A percentile compares a stretch with the other conserved stretches of the same genome.
These are phyloP conservation scores for Elysia chlorotica DNA, from an alignment of 1,140 invertebrate species.

Conservation along the genomic window DNA sequence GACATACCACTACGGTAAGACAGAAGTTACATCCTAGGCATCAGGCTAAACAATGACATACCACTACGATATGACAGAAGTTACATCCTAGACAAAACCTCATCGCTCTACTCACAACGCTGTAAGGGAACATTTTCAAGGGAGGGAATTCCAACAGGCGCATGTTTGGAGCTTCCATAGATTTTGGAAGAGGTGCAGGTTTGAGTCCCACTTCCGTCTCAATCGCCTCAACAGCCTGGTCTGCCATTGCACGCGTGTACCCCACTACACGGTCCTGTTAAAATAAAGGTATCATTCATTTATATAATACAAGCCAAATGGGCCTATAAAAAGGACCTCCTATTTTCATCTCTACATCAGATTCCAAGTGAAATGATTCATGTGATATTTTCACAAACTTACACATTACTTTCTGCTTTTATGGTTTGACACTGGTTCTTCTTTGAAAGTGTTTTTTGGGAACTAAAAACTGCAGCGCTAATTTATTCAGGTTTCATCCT, in stretches of 20 bases:
- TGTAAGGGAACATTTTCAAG: constrained; percentile 4
- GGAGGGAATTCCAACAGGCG: constrained; percentile 25
- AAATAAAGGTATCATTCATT: background rate
- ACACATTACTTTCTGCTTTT: background rate
- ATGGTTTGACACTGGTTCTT: background rate
- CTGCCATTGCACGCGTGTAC: constrained; percentile 26
- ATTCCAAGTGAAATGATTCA: background rate
- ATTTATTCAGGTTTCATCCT: no score
- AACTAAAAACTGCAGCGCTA: no score
- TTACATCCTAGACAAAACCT: no score
- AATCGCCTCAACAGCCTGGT: constrained; percentile 17
- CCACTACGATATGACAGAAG: no score
- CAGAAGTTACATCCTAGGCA: no score
- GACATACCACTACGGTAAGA: no score
- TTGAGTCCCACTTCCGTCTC: constrained; percentile 17
- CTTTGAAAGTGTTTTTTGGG: no score
- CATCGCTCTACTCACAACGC: constrained; percentile 14
- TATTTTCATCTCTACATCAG: background rate
- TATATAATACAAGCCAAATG: background rate
- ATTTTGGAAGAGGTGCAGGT: constrained; percentile 15
- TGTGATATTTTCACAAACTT: background rate
- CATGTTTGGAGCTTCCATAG: constrained; percentile 31
- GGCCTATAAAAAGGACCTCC: background rate
- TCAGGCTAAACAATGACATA: no score
- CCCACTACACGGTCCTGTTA: constrained; percentile 20